phyloP scores from a whole-genome alignment of 2,113 vertebrate species.

The Delphinapterus leucas region DNA sequence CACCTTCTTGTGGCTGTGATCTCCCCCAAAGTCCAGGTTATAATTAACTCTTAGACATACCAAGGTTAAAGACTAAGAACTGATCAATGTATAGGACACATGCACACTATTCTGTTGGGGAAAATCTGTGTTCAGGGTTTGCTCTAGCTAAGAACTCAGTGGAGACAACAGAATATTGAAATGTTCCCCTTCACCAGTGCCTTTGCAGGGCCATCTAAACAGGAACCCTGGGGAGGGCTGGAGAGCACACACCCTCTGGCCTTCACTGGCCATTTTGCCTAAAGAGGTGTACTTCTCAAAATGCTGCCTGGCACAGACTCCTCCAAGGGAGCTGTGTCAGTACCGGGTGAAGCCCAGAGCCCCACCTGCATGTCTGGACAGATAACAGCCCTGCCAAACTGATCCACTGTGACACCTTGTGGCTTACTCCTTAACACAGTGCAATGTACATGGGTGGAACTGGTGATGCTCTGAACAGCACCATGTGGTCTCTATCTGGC shows the following conservation, averaged over 20 bases:
- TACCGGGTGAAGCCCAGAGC: constrained; percentile 37
- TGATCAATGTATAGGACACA: neutral
- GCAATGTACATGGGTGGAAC: neutral
- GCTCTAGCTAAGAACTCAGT: neutral
- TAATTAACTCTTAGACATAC: constrained; percentile 47
- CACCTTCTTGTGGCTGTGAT: constrained; percentile 35
- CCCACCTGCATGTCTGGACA: constrained; percentile 59
- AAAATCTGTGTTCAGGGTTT: constrained; percentile 32
- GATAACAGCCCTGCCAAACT: constrained; percentile 56
- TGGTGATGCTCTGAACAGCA: neutral
- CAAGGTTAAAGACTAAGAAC: constrained; percentile 51
- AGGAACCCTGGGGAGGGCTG: neutral
- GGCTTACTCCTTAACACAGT: constrained; percentile 35
- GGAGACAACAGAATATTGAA: neutral
- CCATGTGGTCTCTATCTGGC: neutral
- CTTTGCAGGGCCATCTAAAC: too few relatives aligned
- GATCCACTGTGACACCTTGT: constrained; percentile 71
- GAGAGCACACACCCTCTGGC: neutral
- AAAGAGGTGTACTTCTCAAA: neutral
- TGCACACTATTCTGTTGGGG: neutral
- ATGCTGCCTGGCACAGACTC: neutral
- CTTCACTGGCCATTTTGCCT: constrained; percentile 37
- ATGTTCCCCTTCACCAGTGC: neutral
- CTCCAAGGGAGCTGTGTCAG: neutral
- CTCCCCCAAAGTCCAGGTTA: neutral